Conservation (phyloP, 37 sponge, comb jelly and placozoan genomes). For the Amphimedon queenslandica region DNA sequence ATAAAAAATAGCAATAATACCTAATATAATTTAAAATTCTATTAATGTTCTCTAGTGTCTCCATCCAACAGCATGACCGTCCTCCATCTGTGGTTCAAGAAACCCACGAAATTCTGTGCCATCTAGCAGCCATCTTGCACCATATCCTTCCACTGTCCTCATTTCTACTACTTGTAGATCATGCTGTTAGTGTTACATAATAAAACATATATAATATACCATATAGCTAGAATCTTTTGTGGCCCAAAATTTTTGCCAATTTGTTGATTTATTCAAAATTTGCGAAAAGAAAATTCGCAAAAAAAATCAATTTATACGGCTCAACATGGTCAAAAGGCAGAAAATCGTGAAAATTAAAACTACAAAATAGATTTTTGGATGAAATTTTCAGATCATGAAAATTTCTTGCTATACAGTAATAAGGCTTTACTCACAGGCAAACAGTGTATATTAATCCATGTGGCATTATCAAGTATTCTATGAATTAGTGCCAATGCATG, state of each 20-base stretch:
- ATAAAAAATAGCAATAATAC: neutral
- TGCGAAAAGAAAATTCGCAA: too few relatives aligned
- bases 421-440: conserved; percentile 30
- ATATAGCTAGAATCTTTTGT: too few relatives aligned
- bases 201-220: too few relatives aligned
- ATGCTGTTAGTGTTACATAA: too few relatives aligned
- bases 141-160: conserved; percentile 70
- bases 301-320: too few relatives aligned
- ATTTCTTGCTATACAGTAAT: too few relatives aligned
- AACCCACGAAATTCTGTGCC: conserved; percentile 83
- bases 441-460: conserved; percentile 76
- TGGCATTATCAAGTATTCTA: conserved; percentile 40
- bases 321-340: too few relatives aligned
- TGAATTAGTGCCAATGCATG: conserved; percentile 41
- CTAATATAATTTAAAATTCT: neutral
- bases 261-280: too few relatives aligned
- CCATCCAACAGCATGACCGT: conserved; percentile 54
- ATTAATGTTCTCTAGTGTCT: conserved; percentile 22
- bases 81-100: conserved; percentile 84
- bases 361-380: too few relatives aligned
- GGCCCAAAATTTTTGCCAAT: too few relatives aligned
- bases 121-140: conserved; percentile 65
- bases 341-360: too few relatives aligned
- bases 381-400: neutral
- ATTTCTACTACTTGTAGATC: conserved; percentile 65